A percentile compares a stretch with the other conserved stretches of the same genome.
phyloP scores from a whole-genome alignment of 2,113 vertebrate species.

The Chiloscyllium plagiosum region DNA sequence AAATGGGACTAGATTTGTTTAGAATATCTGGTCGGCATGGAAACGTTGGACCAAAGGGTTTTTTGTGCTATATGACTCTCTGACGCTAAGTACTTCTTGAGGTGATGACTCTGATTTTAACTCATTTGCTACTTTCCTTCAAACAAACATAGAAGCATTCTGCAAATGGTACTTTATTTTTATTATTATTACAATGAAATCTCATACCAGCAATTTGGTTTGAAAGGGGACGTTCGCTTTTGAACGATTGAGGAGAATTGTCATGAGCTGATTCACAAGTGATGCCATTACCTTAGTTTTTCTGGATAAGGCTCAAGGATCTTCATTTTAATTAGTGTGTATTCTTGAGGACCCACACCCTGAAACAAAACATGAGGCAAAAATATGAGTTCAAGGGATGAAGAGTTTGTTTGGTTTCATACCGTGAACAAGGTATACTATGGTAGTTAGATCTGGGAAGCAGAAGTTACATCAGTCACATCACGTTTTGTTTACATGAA shows the following conservation, averaged over 20 bases:
- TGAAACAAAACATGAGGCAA: conserved; percentile 45
- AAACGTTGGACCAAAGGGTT: too few relatives aligned
- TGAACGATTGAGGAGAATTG: neutral
- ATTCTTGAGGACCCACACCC: conserved; percentile 96
- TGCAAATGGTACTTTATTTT: neutral
- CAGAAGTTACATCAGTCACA: neutral
- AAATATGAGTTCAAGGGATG: too few relatives aligned
- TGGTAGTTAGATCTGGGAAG: neutral
- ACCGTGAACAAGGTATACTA: neutral
- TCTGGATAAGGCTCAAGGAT: conserved; percentile 81
- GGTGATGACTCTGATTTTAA: neutral
- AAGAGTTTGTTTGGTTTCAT: neutral
- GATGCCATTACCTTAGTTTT: conserved; percentile 73
- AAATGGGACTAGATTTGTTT: too few relatives aligned
- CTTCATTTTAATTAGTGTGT: conserved; percentile 91
- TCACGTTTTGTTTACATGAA: neutral
- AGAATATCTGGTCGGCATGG: too few relatives aligned
- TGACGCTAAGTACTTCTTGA: neutral
- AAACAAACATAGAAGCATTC: neutral
- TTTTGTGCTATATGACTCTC: too few relatives aligned
- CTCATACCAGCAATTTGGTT: neutral
- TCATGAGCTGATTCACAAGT: neutral
- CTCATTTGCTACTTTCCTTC: neutral
- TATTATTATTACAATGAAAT: neutral
- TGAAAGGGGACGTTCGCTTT: neutral